Evolutionary conservation across 2,888 invertebrate species (phyloP).

Genomic region (Drosophila melanosoma): DNA sequence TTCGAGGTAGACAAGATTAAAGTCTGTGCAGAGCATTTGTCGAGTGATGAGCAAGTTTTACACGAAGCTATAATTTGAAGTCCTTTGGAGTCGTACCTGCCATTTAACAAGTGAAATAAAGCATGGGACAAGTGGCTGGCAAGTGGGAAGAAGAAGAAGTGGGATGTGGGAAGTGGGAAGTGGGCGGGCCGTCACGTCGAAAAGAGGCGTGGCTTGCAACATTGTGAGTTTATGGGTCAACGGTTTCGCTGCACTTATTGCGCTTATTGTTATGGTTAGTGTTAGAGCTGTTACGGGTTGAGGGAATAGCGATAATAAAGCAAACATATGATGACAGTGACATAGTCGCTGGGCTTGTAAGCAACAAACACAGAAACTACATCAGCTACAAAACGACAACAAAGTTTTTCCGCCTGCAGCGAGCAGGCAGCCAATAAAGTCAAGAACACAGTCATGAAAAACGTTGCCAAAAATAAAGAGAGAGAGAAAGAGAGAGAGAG

Average conservation of each 20-base stretch:
- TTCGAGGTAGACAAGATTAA: background rate
- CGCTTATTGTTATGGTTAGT: slow-evolving; percentile 71
- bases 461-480: slow-evolving; percentile 67
- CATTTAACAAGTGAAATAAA: slow-evolving; percentile 25
- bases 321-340: slow-evolving; percentile 68
- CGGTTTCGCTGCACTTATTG: slow-evolving; percentile 68
- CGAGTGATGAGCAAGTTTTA: background rate
- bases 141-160: background rate
- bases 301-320: slow-evolving; percentile 71
- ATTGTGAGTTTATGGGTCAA: slow-evolving; percentile 76
- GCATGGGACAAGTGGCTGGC: slow-evolving; percentile 25
- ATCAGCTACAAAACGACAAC: slow-evolving; percentile 33
- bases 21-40: background rate
- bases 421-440: slow-evolving; percentile 70
- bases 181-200: slow-evolving; percentile 4
- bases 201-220: slow-evolving; percentile 51
- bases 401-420: slow-evolving; percentile 55
- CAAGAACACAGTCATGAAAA: slow-evolving; percentile 77
- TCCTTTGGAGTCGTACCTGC: slow-evolving; percentile 2
- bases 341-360: slow-evolving; percentile 18
- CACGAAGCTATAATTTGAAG: slow-evolving; percentile 5
- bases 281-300: slow-evolving; percentile 62
- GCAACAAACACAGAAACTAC: slow-evolving; percentile 4
- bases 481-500: slow-evolving; percentile 18
- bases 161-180: background rate